Base-by-base conservation (phyloP, 2,888 invertebrate species). In the Periphyllus acericola region DNA sequence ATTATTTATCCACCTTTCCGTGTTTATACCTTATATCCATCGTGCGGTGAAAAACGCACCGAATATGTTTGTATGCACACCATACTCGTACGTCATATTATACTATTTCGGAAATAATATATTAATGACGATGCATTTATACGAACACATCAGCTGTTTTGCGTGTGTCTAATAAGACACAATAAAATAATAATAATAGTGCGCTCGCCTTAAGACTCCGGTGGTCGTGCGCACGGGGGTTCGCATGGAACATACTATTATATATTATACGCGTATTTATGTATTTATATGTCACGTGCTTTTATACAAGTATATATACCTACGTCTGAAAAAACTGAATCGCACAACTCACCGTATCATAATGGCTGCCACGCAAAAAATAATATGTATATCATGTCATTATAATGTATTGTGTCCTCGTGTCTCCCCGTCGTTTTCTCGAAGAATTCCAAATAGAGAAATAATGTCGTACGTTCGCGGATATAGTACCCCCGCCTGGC, bases 151-250 rank as follows among this genome's bases (percentile, higher is more conserved):
- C 46, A 46, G 46, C 46, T 46, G 25, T 55, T 21, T 55, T 34
- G 55, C 25, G 34, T 79, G 55, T 34, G 79, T 34, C 60, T 29
- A 52, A 32, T 29, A n/a, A 32, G 17, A 32, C 21, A 34, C 34
- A 60, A 32, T 36, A 40, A 11, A 11, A n/a, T 82, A 82, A 68
- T 14, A 71, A 52, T 46, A n/a, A 60, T 68, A 66, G 1, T 25
- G 17, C 34, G 25, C 29, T 36, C 4, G 29, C 36, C 36, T 19
- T n/a, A 25, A 60, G 25, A n/a, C 80, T 81, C 80, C 29, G 34
- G 72, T 72, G 72, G 72, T 83, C 83, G 83, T 83, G 83, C 52
- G 52, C 52, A 52, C 55, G 52, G 52, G 34, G 34, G 52, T 52
- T 83, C 52, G 29, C 82, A 25, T 68, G n/a, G n/a, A n/a, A n/a